Conservation (phyloP, 2,797 vertebrate species). For the Myripristis jacobus region DNA sequence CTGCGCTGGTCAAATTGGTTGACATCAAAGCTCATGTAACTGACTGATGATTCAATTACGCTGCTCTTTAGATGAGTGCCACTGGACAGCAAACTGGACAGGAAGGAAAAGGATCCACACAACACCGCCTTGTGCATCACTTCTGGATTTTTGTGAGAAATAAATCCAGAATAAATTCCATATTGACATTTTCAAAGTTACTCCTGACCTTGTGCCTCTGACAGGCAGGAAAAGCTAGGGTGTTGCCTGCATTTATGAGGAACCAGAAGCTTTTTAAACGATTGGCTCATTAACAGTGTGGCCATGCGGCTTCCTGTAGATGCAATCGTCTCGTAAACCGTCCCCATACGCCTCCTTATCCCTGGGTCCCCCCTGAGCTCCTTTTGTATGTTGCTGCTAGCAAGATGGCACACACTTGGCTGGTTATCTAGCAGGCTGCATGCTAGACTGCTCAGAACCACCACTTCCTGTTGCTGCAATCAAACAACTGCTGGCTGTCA, state of each 20-base stretch:
- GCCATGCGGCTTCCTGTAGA: constrained; percentile 65
- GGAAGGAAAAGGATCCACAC: background rate
- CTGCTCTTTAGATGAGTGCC: constrained; percentile 1
- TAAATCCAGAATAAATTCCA: background rate
- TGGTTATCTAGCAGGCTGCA: constrained; percentile 40
- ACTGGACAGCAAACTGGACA: too few relatives aligned
- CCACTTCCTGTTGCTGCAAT: constrained; percentile 56
- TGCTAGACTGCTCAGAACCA: constrained; percentile 41
- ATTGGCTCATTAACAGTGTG: constrained; percentile 53
- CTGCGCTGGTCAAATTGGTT: background rate
- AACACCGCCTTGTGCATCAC: background rate
- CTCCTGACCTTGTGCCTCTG: constrained; percentile 4
- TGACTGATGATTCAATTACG: constrained; percentile 11
- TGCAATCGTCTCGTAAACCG: constrained; percentile 55
- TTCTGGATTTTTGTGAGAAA: background rate
- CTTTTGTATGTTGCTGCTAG: constrained; percentile 13
- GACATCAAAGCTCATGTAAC: background rate
- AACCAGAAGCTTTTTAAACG: constrained; percentile 50
- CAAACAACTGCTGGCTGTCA: background rate
- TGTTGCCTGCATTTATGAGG: constrained; percentile 36
- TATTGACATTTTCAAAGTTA: constrained; percentile 16
- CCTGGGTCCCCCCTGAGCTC: constrained; percentile 19
- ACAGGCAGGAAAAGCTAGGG: constrained; percentile 16
- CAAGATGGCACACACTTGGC: constrained; percentile 24
- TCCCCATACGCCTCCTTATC: constrained; percentile 23